Conservation (phyloP, 2,797 vertebrate species). For the Fistularia commersonii region DNA sequence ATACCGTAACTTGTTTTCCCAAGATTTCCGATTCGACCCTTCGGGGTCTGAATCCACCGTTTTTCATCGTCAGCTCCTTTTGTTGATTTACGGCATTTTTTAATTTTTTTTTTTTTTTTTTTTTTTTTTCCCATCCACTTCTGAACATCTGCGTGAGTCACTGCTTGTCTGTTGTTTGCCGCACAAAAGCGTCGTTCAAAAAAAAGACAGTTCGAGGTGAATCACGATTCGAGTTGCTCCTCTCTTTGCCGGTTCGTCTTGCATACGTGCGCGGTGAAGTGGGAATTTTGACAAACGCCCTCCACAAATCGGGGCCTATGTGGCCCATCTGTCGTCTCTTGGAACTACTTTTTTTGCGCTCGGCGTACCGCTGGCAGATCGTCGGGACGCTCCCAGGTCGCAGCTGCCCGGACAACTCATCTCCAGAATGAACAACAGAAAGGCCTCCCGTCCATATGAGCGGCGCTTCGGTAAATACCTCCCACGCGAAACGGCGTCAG, state of each 20-base stretch:
- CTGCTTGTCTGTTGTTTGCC: constrained; percentile 51
- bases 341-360: no score
- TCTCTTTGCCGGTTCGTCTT: constrained; percentile 9
- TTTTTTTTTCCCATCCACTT: no score
- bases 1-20: no score
- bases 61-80: constrained; percentile 43
- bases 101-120: constrained; percentile 57
- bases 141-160: constrained; percentile 58
- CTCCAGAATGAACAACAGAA: constrained; percentile 25
- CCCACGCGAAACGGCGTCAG: constrained; percentile 43
- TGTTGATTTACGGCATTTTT: constrained; percentile 45
- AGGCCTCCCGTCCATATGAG: constrained; percentile 24
- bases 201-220: constrained; percentile 43
- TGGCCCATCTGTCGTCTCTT: no score
- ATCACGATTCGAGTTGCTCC: constrained; percentile 45
- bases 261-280: no score
- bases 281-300: no score
- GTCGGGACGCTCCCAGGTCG: no score
- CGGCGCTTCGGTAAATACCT: constrained; percentile 37
- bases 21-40: not conserved
- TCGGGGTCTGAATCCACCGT: not conserved
- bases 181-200: constrained; percentile 47
- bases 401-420: not conserved
- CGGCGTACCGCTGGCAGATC: no score
- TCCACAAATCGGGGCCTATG: no score